Conservation (phyloP, 2,888 invertebrate species). For the Aporophyla nigra region DNA sequence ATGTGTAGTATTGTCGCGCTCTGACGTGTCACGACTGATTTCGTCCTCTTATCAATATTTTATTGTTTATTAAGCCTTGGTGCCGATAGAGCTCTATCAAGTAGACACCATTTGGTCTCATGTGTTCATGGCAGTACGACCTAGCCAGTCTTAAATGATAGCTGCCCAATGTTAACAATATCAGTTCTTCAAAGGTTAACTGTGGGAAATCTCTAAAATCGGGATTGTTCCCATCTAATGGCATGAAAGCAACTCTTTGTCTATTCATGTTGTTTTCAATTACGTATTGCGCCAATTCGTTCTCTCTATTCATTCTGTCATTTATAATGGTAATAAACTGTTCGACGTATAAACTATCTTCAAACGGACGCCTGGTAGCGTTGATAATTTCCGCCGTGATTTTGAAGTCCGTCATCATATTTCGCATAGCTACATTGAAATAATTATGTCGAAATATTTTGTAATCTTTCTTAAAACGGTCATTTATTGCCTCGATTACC, state of each 20-base stretch:
- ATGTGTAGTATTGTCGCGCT: background rate
- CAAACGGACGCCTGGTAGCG: conserved; percentile 18
- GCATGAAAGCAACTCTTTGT: conserved; percentile 24
- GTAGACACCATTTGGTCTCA: background rate
- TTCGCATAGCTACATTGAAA: conserved; percentile 23
- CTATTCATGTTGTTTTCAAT: conserved; percentile 19
- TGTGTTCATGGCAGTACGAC: conserved; percentile 16
- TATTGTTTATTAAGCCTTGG: background rate
- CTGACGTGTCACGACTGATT: background rate
- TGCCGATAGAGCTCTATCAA: background rate
- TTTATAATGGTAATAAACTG: conserved; percentile 28
- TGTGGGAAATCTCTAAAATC: conserved; percentile 7
- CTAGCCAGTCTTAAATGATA: conserved; percentile 9
- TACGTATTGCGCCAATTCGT: conserved; percentile 23
- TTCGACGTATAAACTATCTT: conserved; percentile 6
- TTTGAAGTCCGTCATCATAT: conserved; percentile 33
- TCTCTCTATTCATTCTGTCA: conserved; percentile 18
- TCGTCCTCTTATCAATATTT: background rate
- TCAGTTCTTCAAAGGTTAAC: conserved; percentile 1
- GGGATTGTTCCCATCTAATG: conserved; percentile 9
- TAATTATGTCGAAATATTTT: conserved; percentile 22
- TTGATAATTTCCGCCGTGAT: conserved; percentile 32
- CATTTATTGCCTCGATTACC: conserved; percentile 12
- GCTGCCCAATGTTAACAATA: conserved; percentile 13
- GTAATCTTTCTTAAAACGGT: conserved; percentile 26